These are phyloP conservation scores for Crepidodera aurea DNA, from an alignment of 2,888 invertebrate genomes.

Conservation along the genomic window DNA sequence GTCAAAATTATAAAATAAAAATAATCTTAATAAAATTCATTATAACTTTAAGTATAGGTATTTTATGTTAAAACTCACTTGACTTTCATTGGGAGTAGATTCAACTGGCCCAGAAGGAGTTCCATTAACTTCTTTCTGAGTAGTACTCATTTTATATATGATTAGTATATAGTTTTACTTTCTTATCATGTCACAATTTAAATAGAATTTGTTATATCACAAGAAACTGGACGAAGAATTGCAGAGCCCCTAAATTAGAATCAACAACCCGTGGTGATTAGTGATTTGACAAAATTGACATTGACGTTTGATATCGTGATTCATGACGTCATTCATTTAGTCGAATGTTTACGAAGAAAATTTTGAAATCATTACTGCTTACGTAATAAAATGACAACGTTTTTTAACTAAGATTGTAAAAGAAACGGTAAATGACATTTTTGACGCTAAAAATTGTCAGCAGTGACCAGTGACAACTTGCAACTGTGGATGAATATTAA, in stretches of 20 bases:
- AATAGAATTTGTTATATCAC: neutral
- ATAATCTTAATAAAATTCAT: neutral
- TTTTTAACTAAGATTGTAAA: no score
- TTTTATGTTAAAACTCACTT: slow-evolving; percentile 23
- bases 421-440: no score
- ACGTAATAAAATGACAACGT: no score
- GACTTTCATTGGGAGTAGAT: slow-evolving; percentile 9
- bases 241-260: neutral
- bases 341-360: no score
- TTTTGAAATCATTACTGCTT: no score
- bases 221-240: neutral
- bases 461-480: neutral
- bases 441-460: no score
- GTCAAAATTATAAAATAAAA: neutral
- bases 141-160: slow-evolving; percentile 38
- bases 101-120: slow-evolving; percentile 26
- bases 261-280: neutral
- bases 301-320: neutral
- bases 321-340: neutral
- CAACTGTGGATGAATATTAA: neutral
- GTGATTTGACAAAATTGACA: neutral
- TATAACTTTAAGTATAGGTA: slow-evolving; percentile 12
- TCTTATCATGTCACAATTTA: slow-evolving; percentile 23
- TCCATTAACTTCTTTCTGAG: slow-evolving; percentile 26
- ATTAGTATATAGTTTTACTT: slow-evolving; percentile 23